Base-by-base conservation (phyloP, 2,113 vertebrate genomes). In the Guaruba guarouba region DNA sequence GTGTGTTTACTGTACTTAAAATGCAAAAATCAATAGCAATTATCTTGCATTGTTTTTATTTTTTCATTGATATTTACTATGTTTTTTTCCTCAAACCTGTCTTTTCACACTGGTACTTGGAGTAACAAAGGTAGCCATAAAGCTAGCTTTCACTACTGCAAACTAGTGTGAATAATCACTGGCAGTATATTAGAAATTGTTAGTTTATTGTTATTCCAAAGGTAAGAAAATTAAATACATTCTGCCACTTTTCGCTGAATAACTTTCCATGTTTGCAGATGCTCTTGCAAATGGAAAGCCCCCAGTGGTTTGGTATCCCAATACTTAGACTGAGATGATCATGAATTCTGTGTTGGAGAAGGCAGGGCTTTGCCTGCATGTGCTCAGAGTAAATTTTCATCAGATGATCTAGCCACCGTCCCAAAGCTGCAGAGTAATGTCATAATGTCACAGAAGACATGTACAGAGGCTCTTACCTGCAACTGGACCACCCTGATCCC, bases 351-450 rank as follows among this genome's bases (percentile, higher is more conserved):
- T 33, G 12, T 23, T 37, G 54, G n/a, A 24, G 29, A 62, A 75
- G 43, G 27, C 9, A 54, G 31, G n/a, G 17, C 33, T 78, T 52
- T 54, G 39, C 51, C 46, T 48, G 8, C 11, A 8, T 0, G 0
- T 39, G 24, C 48, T 82, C 29, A 33, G 41, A 28, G 20, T 39
- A 24, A 24, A 13, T 51, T 71, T 55, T n/a, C 9, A 35, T 62
- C 0, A 2, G 17, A 27, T 54, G 23, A 39, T 19, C 4, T 5
- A 71, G 27, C 41, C 11, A 5, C 5, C 4, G 6, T 44, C 17
- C 48, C 18, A 33, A 17, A 39, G 23, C 17, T 55, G 33, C 46
- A 55, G 48, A 75, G 25, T 37, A 59, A 24, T 35, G 33, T 35
- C 20, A 15, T 46, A 13, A 1, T 22, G 25, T 57, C 52, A 67